Evolutionary conservation across 1,140 invertebrate species (phyloP).

Genomic region (Drosophila nasuta): DNA sequence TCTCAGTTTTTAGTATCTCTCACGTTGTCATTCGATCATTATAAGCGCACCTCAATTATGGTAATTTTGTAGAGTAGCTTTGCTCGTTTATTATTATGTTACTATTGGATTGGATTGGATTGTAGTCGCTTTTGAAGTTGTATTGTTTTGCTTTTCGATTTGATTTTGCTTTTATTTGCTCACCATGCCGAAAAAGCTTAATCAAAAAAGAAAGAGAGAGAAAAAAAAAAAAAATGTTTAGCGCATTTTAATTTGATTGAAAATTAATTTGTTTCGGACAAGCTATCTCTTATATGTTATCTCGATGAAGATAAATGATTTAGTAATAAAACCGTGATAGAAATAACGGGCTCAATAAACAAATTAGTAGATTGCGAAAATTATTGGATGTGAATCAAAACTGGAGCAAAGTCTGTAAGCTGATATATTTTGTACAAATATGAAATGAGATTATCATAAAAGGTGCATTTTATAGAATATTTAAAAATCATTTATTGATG

Average conservation of each 20-base stretch:
- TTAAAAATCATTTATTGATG: neutral
- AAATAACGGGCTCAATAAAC: slow-evolving; percentile 33
- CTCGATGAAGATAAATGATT: slow-evolving; percentile 51
- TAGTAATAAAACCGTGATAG: slow-evolving; percentile 34
- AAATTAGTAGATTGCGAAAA: slow-evolving; percentile 64
- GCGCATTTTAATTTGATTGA: slow-evolving; percentile 64
- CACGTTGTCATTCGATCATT: slow-evolving; percentile 56
- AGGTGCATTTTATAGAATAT: no score
- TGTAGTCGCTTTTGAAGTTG: slow-evolving; percentile 7
- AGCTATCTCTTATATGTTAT: slow-evolving; percentile 15
- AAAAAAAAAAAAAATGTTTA: slow-evolving; percentile 38
- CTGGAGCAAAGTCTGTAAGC: slow-evolving; percentile 41
- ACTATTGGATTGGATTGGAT: slow-evolving; percentile 27
- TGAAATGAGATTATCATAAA: neutral
- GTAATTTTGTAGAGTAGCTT: slow-evolving; percentile 56
- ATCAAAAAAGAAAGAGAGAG: neutral
- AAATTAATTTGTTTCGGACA: slow-evolving; percentile 67
- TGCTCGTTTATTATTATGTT: slow-evolving; percentile 31
- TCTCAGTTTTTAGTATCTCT: slow-evolving; percentile 36
- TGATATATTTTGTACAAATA: neutral
- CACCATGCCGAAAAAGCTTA: slow-evolving; percentile 41
- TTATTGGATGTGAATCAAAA: slow-evolving; percentile 31
- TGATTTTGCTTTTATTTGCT: slow-evolving; percentile 35
- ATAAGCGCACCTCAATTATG: slow-evolving; percentile 73
- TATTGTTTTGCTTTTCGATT: slow-evolving; percentile 33